phyloP scores from a whole-genome alignment of 2,113 vertebrate genomes.

The Numenius arquata region DNA sequence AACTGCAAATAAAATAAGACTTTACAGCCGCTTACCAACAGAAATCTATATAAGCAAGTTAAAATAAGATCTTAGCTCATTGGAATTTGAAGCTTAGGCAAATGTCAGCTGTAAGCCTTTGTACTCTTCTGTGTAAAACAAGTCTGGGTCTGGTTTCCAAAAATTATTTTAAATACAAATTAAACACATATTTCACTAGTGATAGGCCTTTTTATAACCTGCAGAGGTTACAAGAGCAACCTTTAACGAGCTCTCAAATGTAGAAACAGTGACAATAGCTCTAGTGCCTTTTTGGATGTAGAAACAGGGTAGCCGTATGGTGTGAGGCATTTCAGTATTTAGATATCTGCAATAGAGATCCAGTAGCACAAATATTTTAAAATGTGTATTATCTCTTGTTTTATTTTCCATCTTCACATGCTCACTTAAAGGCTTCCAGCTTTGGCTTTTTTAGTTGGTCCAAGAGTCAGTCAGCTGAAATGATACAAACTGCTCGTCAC shows the following conservation, averaged over 20 bases:
- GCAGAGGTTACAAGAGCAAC: background rate
- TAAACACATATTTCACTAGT: background rate
- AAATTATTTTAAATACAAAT: background rate
- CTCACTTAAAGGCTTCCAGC: background rate
- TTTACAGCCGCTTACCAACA: background rate
- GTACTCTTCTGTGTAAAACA: background rate
- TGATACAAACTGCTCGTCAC: background rate
- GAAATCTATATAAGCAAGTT: conserved; percentile 1
- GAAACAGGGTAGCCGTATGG: background rate
- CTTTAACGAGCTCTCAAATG: background rate
- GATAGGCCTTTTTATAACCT: background rate
- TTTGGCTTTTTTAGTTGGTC: background rate
- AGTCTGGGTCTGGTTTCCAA: background rate
- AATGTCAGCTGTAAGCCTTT: background rate
- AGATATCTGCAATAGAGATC: background rate
- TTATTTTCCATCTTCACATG: background rate
- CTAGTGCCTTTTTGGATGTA: background rate
- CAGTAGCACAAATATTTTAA: background rate
- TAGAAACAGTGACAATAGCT: background rate
- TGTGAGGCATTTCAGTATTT: background rate
- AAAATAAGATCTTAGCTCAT: conserved; percentile 13
- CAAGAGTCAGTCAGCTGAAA: background rate
- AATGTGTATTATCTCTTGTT: background rate
- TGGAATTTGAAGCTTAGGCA: conserved; percentile 1
- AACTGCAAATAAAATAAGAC: background rate